phyloP scores from a whole-genome alignment of 2,113 vertebrate species.

The Sitta europaea region DNA sequence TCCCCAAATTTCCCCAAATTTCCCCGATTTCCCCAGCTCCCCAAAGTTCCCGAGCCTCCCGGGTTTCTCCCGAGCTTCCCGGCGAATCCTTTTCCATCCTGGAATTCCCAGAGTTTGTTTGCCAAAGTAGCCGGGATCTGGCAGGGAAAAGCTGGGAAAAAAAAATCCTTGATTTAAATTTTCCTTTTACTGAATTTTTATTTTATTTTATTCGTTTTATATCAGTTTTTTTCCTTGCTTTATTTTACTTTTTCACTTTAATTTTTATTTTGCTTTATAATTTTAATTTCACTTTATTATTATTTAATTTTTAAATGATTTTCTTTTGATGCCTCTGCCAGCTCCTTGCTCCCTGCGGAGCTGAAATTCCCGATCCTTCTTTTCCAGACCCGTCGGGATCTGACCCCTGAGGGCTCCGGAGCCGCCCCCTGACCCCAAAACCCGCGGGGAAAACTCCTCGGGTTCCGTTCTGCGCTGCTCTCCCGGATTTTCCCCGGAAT shows the following conservation, averaged over 20 bases:
- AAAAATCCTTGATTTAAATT: not conserved
- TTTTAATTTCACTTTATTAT: not conserved
- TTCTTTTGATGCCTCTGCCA: not conserved
- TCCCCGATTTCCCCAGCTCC: not conserved
- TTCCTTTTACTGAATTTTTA: not conserved
- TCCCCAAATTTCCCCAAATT: too few species aligned
- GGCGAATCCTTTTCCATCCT: not conserved
- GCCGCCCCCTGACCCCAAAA: not conserved
- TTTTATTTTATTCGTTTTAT: not conserved
- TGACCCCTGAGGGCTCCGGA: not conserved
- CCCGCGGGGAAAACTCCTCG: not conserved
- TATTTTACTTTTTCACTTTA: too few species aligned
- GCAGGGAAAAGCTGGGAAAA: not conserved
- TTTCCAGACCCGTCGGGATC: not conserved
- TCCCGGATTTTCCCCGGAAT: not conserved
- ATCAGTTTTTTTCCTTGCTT: too few species aligned
- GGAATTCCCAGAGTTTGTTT: not conserved
- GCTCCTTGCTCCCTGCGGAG: not conserved
- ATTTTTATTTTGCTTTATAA: too few species aligned
- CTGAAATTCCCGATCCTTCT: not conserved
- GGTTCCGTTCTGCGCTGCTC: fast-evolving
- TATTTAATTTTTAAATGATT: not conserved
- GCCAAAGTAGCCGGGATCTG: not conserved
- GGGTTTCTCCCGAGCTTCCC: not conserved
- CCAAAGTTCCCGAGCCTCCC: not conserved